Evolutionary conservation across 2,113 vertebrate genomes (phyloP).

Genomic region (Psittacara wagleri): DNA sequence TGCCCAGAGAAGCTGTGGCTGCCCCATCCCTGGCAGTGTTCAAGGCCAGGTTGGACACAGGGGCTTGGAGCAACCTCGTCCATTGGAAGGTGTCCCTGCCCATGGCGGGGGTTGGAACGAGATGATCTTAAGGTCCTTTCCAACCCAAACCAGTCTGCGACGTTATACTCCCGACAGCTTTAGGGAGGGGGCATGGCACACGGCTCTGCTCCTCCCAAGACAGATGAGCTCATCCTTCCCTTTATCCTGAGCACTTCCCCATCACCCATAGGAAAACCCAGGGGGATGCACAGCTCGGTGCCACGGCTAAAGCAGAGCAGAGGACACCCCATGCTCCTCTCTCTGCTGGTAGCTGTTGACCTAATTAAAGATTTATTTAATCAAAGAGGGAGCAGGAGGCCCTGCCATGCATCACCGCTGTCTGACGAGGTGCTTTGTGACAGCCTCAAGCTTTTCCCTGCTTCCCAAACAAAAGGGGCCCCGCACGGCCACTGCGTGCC

Average conservation of each 20-base stretch:
- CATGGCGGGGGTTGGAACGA: not conserved
- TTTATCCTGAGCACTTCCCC: not conserved
- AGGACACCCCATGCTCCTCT: not conserved
- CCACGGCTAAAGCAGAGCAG: not conserved
- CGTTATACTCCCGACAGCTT: not conserved
- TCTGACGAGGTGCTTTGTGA: constrained; percentile 17
- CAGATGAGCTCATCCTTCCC: not conserved
- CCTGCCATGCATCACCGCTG: not conserved
- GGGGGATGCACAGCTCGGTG: not conserved
- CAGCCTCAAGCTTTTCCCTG: constrained; percentile 15
- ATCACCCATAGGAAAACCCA: not conserved
- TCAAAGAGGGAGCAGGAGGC: constrained; percentile 19
- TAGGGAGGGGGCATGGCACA: rapidly evolving
- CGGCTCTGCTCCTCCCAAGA: not conserved
- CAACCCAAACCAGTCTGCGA: not conserved
- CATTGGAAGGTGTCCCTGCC: not conserved
- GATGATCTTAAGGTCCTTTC: not conserved
- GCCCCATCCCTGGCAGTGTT: not conserved
- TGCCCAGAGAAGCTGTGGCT: not conserved
- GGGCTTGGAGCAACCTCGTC: not conserved
- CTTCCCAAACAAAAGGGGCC: not conserved
- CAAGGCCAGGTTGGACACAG: not conserved
- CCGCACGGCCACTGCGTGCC: not conserved
- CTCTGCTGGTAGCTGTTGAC: not conserved
- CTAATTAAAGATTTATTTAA: constrained; percentile 57